Conservation (phyloP, 2,797 vertebrate genomes). For the Echeneis naucrates region DNA sequence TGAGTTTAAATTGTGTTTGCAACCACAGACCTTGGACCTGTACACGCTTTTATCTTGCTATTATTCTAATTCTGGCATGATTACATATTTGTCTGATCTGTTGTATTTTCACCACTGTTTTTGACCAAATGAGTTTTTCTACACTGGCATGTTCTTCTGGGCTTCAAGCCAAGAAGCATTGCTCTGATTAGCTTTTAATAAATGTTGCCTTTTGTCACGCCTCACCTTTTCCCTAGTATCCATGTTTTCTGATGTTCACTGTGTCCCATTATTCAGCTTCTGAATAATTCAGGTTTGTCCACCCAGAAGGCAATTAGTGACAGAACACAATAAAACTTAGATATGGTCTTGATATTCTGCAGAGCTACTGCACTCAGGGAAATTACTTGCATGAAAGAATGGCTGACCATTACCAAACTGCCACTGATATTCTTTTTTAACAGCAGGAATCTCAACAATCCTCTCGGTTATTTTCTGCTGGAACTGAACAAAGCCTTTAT, state of each 20-base stretch:
- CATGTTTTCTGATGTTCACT: conserved; percentile 35
- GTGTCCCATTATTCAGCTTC: conserved; percentile 54
- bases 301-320: conserved; percentile 53
- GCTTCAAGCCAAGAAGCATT: conserved; percentile 34
- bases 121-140: conserved; percentile 23
- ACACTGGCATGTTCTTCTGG: conserved; percentile 16
- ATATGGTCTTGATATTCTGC: conserved; percentile 39
- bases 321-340: conserved; percentile 44
- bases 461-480: neutral
- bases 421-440: conserved; percentile 38
- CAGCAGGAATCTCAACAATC: conserved; percentile 20
- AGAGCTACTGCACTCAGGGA: conserved; percentile 35
- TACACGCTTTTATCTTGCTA: conserved; percentile 42
- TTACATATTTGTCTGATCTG: conserved; percentile 38
- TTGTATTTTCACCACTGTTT: conserved; percentile 29
- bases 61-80: conserved; percentile 41
- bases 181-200: conserved; percentile 46
- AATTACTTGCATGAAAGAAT: conserved; percentile 55
- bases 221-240: conserved; percentile 48
- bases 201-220: conserved; percentile 48
- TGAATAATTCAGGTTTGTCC: conserved; percentile 69
- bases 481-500: neutral
- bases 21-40: conserved; percentile 42
- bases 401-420: conserved; percentile 36
- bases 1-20: conserved; percentile 29